Evolutionary conservation across 1,140 invertebrate species (phyloP).

Genomic region (Oryctes rhinoceros): DNA sequence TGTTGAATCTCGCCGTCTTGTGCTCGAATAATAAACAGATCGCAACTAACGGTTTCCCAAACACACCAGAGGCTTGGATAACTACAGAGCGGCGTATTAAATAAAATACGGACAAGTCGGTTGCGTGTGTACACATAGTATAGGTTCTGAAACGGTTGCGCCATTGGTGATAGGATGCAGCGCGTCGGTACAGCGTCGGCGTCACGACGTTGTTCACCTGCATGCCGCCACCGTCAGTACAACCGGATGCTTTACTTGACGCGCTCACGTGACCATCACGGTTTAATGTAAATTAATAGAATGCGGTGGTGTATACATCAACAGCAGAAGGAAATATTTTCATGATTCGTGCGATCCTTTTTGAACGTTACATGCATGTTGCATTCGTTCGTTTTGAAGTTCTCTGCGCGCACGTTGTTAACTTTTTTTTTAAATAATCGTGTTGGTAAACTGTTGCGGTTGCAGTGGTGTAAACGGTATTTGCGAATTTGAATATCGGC

Average conservation of each 20-base stretch:
- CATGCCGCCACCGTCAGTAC: constrained; percentile 21
- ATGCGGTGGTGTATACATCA: constrained; percentile 13
- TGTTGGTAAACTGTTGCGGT: not conserved
- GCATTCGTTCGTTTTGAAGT: not conserved
- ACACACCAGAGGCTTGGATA: not conserved
- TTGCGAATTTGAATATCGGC: not conserved
- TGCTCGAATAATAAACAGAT: not conserved
- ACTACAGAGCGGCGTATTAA: not conserved
- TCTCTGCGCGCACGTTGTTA: not conserved
- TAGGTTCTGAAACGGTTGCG: not conserved
- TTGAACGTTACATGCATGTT: not conserved
- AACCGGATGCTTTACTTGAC: constrained; percentile 35
- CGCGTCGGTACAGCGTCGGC: constrained; percentile 21
- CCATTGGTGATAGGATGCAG: constrained; percentile 31
- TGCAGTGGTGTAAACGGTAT: not conserved
- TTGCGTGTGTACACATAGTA: not conserved
- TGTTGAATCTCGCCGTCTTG: not conserved
- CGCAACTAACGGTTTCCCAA: not conserved
- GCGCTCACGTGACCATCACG: constrained; percentile 20
- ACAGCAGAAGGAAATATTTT: not conserved
- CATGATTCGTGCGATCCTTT: not conserved
- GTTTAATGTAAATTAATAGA: constrained; percentile 5
- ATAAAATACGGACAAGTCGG: not conserved
- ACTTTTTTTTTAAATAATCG: not conserved
- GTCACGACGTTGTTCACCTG: constrained; percentile 25